These are phyloP conservation scores for Nettapus auritus DNA, from an alignment of 2,113 vertebrate species.

Conservation along the genomic window DNA sequence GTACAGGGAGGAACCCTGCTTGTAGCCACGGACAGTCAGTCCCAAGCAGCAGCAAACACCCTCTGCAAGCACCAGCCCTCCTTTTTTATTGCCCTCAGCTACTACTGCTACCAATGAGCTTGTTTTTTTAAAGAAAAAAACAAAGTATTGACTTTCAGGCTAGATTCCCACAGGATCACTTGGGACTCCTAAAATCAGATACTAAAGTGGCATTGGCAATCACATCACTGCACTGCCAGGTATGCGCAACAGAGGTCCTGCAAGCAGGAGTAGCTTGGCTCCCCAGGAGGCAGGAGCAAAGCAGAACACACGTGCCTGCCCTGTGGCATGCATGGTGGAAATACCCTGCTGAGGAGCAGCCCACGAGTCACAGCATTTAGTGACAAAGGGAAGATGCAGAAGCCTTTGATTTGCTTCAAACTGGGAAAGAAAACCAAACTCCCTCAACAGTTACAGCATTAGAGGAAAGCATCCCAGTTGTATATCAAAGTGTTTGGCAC, in stretches of 20 bases:
- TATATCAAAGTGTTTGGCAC: fast-evolving
- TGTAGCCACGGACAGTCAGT: background rate
- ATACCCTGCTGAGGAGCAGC: background rate
- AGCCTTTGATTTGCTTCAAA: background rate
- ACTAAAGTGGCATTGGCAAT: background rate
- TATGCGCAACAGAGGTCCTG: background rate
- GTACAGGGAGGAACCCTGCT: background rate
- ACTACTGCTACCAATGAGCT: background rate
- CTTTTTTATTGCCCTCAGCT: background rate
- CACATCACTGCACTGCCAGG: background rate
- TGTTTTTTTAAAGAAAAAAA: too few relatives aligned
- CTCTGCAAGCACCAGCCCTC: background rate
- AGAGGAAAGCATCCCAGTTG: background rate
- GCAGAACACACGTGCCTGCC: background rate
- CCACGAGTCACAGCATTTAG: too few relatives aligned
- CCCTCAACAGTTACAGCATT: background rate
- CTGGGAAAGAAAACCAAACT: background rate
- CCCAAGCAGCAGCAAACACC: background rate
- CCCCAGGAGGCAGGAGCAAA: background rate
- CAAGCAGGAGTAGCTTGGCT: background rate
- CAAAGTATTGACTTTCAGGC: background rate
- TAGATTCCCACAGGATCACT: background rate
- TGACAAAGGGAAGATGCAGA: background rate
- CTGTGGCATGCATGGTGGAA: fast-evolving
- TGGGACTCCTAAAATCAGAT: background rate